These are phyloP conservation scores for Origma solitaria DNA, from an alignment of 2,113 vertebrate species.

Conservation along the genomic window DNA sequence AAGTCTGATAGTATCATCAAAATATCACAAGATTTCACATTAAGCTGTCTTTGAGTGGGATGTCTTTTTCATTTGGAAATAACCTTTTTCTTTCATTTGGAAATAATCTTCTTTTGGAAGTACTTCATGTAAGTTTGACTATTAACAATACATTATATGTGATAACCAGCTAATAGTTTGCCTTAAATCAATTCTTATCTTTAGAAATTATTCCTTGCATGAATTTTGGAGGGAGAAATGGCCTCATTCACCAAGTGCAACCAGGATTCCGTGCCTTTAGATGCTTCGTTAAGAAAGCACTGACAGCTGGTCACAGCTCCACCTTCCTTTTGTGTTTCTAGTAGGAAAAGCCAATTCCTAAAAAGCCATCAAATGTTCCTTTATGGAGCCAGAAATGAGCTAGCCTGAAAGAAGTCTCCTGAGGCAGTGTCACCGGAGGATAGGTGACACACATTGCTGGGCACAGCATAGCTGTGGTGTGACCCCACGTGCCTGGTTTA, in stretches of 20 bases:
- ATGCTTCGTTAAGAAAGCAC: background rate
- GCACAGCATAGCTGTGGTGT: background rate
- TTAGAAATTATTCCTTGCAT: background rate
- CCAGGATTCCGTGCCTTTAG: background rate
- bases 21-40: background rate
- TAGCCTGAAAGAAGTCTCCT: background rate
- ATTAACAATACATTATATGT: accelerated
- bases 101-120: background rate
- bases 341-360: background rate
- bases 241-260: background rate
- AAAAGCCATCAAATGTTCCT: background rate
- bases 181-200: background rate
- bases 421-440: background rate
- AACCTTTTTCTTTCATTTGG: background rate
- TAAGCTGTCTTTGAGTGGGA: background rate
- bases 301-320: background rate
- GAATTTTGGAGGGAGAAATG: background rate
- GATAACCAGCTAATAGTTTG: background rate
- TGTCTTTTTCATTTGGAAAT: background rate
- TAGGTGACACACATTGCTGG: background rate
- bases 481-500: background rate
- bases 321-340: background rate
- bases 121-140: background rate
- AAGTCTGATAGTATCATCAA: background rate
- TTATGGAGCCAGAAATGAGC: background rate